Percentiles rank a stretch among this genome's conserved stretches.
These are phyloP conservation scores for Thera britannica DNA, from an alignment of 2,888 invertebrate genomes.

Conservation along the genomic window DNA sequence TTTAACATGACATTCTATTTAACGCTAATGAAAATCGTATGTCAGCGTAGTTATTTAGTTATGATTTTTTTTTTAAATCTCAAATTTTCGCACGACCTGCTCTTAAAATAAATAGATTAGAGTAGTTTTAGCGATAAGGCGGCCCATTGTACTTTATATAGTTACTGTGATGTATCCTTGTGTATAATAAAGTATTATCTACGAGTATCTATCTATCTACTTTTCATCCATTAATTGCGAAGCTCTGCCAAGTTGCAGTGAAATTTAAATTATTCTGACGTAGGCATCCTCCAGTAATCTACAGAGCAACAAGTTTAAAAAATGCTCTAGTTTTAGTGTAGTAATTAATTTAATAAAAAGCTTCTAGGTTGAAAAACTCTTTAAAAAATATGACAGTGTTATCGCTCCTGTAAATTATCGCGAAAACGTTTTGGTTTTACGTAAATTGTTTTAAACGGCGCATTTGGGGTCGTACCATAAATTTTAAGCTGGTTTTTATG, in stretches of 20 bases:
- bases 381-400: constrained; percentile 22
- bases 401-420: constrained; percentile 22
- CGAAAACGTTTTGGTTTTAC: constrained; percentile 15
- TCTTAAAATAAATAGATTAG: too few relatives aligned
- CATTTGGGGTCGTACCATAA: constrained; percentile 21
- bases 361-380: constrained; percentile 3
- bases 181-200: too few relatives aligned
- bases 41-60: too few relatives aligned
- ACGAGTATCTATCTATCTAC: too few relatives aligned
- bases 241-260: not conserved
- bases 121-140: too few relatives aligned
- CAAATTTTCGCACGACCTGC: too few relatives aligned
- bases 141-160: too few relatives aligned
- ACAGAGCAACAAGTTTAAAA: constrained; percentile 24
- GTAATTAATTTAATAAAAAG: constrained; percentile 17
- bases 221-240: not conserved
- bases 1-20: too few relatives aligned
- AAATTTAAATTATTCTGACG: not conserved
- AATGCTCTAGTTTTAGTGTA: constrained; percentile 5
- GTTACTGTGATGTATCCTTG: too few relatives aligned
- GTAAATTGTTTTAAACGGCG: constrained; percentile 32
- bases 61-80: too few relatives aligned
- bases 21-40: too few relatives aligned
- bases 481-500: constrained; percentile 24
- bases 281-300: constrained; percentile 15